Evolutionary conservation across 2,888 invertebrate species (phyloP).

Genomic region (Cinara cedri): DNA sequence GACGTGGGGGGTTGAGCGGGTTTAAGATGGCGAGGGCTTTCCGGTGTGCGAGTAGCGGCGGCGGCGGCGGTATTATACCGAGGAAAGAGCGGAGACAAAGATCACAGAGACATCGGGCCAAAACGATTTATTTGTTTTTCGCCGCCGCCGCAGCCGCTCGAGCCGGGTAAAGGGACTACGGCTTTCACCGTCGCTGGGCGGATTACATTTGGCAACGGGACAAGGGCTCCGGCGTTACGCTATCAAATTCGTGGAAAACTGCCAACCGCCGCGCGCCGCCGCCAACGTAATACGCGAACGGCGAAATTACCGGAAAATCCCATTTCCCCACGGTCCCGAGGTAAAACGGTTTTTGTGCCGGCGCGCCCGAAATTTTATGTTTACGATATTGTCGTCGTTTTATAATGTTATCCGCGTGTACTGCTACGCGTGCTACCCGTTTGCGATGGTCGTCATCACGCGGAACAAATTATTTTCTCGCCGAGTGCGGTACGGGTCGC

Average conservation of each 20-base stretch:
- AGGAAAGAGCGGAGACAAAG: slow-evolving; percentile 24
- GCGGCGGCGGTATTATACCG: too few species aligned
- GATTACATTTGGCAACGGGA: slow-evolving; percentile 55
- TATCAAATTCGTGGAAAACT: slow-evolving; percentile 49
- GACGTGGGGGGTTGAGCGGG: background rate
- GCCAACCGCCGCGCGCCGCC: too few species aligned
- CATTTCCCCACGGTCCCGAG: slow-evolving; percentile 36
- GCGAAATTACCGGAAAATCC: slow-evolving; percentile 55
- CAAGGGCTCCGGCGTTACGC: slow-evolving; percentile 39
- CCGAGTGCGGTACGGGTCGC: too few species aligned
- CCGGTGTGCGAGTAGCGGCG: slow-evolving; percentile 26
- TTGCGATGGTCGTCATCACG: too few species aligned
- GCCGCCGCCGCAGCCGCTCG: slow-evolving; percentile 58
- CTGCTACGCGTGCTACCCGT: too few species aligned
- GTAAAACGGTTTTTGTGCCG: slow-evolving; percentile 22
- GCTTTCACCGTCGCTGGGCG: slow-evolving; percentile 14
- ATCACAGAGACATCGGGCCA: slow-evolving; percentile 53
- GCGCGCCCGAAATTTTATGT: background rate
- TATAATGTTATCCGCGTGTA: too few species aligned
- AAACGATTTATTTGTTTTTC: slow-evolving; percentile 41
- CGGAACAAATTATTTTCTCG: too few species aligned
- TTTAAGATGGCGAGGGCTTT: background rate
- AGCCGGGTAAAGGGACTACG: slow-evolving; percentile 59
- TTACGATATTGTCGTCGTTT: too few species aligned
- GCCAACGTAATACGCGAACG: slow-evolving; percentile 31